These are phyloP conservation scores for Speoplatyrhinus poulsoni DNA, from an alignment of 2,113 vertebrate species.

Conservation along the genomic window DNA sequence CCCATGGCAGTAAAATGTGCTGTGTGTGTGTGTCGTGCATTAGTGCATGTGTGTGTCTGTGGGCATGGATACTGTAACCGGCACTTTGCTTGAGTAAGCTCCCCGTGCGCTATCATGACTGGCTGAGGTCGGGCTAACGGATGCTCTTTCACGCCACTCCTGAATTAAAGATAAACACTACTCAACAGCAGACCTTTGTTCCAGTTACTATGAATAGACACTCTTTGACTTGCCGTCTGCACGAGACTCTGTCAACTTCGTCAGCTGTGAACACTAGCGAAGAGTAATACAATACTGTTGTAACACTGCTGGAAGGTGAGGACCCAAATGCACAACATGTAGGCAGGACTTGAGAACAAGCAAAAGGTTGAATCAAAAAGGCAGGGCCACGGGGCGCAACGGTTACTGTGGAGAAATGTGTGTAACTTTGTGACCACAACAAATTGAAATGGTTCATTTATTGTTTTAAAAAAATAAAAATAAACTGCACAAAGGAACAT, in stretches of 20 bases:
- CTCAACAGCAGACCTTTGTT: conserved; percentile 49
- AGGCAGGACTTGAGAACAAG: too few species aligned
- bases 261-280: conserved; percentile 28
- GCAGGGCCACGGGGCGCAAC: too few species aligned
- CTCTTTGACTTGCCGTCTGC: conserved; percentile 48
- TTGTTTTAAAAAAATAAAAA: neutral
- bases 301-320: too few species aligned
- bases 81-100: conserved; percentile 45
- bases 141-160: conserved; percentile 58
- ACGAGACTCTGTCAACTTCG: conserved; percentile 35
- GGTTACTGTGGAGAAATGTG: neutral
- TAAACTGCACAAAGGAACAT: too few species aligned
- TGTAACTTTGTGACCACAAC: neutral
- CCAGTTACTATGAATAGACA: conserved; percentile 55
- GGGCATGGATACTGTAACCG: conserved; percentile 67
- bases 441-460: neutral
- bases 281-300: too few species aligned
- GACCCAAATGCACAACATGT: too few species aligned
- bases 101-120: conserved; percentile 9
- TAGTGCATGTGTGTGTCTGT: conserved; percentile 43
- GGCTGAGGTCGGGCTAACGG: conserved; percentile 50
- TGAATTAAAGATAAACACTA: conserved; percentile 73
- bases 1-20: conserved; percentile 19
- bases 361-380: too few species aligned
- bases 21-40: neutral